phyloP scores from a whole-genome alignment of 1,140 invertebrate genomes.

The Diabrotica undecimpunctata region DNA sequence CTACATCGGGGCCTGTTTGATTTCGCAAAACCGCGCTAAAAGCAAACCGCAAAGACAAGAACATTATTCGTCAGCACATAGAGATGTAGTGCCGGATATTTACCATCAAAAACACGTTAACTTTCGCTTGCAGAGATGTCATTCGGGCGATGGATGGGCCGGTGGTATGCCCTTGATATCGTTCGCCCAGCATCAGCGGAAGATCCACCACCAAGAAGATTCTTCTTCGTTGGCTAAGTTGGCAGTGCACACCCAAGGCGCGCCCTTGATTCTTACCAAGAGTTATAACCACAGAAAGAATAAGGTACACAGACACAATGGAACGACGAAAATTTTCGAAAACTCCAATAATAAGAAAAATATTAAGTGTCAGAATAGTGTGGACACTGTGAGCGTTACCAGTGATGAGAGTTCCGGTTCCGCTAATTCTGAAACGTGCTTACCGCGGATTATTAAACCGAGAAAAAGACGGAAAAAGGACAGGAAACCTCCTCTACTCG shows the following conservation, averaged over 20 bases:
- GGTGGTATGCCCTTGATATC: conserved; percentile 43
- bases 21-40: conserved; percentile 52
- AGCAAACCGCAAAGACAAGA: conserved; percentile 33
- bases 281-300: conserved; percentile 42
- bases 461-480: conserved; percentile 86
- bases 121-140: conserved; percentile 26
- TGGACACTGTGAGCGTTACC: conserved; percentile 66
- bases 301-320: conserved; percentile 35
- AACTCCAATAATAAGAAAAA: conserved; percentile 34
- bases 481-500: conserved; percentile 60
- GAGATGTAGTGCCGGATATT: conserved; percentile 44
- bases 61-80: neutral
- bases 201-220: conserved; percentile 37
- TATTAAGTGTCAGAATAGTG: conserved; percentile 38
- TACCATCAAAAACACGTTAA: conserved; percentile 43
- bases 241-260: conserved; percentile 73
- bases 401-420: conserved; percentile 73
- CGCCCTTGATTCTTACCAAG: conserved; percentile 67
- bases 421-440: conserved; percentile 68
- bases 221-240: conserved; percentile 58
- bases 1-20: conserved; percentile 63
- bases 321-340: conserved; percentile 23
- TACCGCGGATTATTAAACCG: conserved; percentile 84
- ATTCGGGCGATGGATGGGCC: conserved; percentile 45
- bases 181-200: conserved; percentile 32